A percentile compares a stretch with the other conserved stretches of the same genome.
Conservation (phyloP, 2,888 invertebrate genomes). For the Adela reaumurella region DNA sequence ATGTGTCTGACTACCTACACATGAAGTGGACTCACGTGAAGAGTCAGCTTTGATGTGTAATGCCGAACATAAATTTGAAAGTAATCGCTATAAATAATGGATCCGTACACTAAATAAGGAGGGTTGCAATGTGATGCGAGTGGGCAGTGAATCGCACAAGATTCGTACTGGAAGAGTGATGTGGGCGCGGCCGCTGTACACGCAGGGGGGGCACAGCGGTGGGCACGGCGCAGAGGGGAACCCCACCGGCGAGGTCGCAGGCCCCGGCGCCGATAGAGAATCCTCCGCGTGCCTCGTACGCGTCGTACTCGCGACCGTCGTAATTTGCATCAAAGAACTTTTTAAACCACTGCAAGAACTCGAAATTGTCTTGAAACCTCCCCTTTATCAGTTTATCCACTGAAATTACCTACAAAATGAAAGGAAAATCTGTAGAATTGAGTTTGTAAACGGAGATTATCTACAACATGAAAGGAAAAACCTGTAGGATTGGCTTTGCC, state of each 20-base stretch:
- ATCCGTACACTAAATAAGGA: too few species aligned
- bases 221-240: slow-evolving; percentile 36
- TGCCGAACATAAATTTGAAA: too few species aligned
- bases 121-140: slow-evolving; percentile 17
- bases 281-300: slow-evolving; percentile 82
- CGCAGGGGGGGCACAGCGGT: slow-evolving; percentile 16
- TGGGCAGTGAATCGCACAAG: too few species aligned
- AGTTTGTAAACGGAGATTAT: too few species aligned
- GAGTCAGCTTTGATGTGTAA: too few species aligned
- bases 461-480: too few species aligned
- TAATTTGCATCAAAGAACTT: slow-evolving; percentile 99
- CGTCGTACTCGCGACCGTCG: slow-evolving; percentile 95
- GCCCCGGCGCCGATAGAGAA: slow-evolving; percentile 73
- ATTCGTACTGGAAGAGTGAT: slow-evolving; percentile 21
- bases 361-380: slow-evolving; percentile 99
- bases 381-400: slow-evolving; percentile 99
- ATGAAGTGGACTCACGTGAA: too few species aligned
- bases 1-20: too few species aligned
- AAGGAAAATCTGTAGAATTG: not conserved
- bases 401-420: slow-evolving; percentile 83
- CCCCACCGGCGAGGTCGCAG: slow-evolving; percentile 36
- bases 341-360: slow-evolving; percentile 99
- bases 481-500: too few species aligned
- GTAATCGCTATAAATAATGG: too few species aligned
- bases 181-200: slow-evolving; percentile 20